phyloP scores from a whole-genome alignment of 2,888 invertebrate species.

The Drosophila rellima region DNA sequence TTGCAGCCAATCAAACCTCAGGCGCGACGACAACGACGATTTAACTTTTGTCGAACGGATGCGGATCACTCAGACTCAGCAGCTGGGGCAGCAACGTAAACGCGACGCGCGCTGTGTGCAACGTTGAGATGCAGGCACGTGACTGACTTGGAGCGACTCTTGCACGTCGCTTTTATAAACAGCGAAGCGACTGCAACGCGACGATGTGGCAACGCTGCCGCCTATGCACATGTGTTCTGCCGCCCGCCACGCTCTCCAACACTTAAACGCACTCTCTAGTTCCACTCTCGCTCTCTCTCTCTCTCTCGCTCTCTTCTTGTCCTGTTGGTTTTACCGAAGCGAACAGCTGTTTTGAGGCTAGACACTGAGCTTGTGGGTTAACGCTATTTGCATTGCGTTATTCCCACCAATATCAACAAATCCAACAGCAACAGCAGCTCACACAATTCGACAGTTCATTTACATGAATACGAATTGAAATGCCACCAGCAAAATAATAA shows the following conservation, averaged over 20 bases:
- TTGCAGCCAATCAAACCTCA: conserved; percentile 69
- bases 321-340: conserved; percentile 18
- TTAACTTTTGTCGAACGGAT: conserved; percentile 49
- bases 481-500: neutral
- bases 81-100: conserved; percentile 43
- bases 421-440: conserved; percentile 14
- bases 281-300: conserved; percentile 2
- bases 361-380: conserved; percentile 42
- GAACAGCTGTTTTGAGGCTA: conserved; percentile 54
- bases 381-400: conserved; percentile 37
- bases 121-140: conserved; percentile 79
- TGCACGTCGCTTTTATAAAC: conserved; percentile 78
- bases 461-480: neutral
- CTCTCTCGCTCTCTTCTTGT: conserved; percentile 14
- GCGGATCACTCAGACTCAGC: conserved; percentile 76
- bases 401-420: conserved; percentile 41
- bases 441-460: neutral
- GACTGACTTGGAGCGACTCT: conserved; percentile 70
- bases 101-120: conserved; percentile 62
- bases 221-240: conserved; percentile 48
- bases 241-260: conserved; percentile 26
- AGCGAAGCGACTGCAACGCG: conserved; percentile 28
- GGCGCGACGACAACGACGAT: conserved; percentile 52
- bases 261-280: conserved; percentile 15
- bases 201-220: conserved; percentile 72